Base-by-base conservation (phyloP, 2,888 invertebrate genomes). In the Pogonocherus hispidulus region DNA sequence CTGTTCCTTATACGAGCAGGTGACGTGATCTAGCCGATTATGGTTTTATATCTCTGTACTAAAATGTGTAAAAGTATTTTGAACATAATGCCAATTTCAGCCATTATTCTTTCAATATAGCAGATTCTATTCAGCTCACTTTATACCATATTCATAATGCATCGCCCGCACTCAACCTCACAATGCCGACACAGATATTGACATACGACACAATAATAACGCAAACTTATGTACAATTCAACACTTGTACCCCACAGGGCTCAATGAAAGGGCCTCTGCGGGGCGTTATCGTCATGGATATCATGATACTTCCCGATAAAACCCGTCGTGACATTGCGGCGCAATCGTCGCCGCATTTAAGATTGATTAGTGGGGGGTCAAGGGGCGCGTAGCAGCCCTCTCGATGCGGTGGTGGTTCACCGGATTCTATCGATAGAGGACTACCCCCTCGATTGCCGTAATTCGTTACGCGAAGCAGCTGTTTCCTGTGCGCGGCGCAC, bases 301-400 rank as follows among this genome's bases (percentile, higher is more conserved):
- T 71, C 71, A 67, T 51, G 60, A 69, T 63, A 67, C 32, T n/a
- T n/a, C n/a, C n/a, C n/a, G n/a, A n/a, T n/a, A n/a, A n/a, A n/a
- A 66, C 63, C 63, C 52, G 54, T 64, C 16, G 63, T 69, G 56
- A 69, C 63, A 73, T 69, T 46, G 54, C 60, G 56, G 59, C 55
- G 67, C 63, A 73, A 73, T 69, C 63, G 54, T 63, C 66, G 19
- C 54, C 46, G 71, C 60, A 69, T 67, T 85, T 83, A 81, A 84
- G 86, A 87, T 87, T 86, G 84, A 87, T 87, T 84, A 84, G 82
- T 80, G 76, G 79, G 79, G 83, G 84, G 81, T 77, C 77, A 77
- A 74, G 76, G 81, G 81, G 77, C 73, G 74, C 67, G 16, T 5
- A 27, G 60, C 69, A 72, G 71, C 67, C 56, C 54, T 44, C 54